A percentile compares a stretch with the other conserved stretches of the same genome.
Conservation (phyloP, 2,113 vertebrate genomes). For the Telmatochromis bifrenatus region DNA sequence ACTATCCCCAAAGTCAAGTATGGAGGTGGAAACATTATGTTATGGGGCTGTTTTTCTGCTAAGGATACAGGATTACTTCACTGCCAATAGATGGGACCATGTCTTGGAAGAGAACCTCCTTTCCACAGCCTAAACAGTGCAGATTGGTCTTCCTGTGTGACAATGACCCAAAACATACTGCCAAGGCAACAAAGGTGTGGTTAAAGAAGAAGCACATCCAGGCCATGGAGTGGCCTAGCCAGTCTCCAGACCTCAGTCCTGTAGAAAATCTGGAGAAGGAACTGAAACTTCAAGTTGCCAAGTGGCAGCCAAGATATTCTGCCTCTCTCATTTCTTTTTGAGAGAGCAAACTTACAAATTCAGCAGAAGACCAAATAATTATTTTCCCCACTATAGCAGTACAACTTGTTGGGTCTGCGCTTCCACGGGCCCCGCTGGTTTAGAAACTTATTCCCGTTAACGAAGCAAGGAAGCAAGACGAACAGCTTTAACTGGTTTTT, state of each 20-base stretch:
- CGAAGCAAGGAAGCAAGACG: neutral
- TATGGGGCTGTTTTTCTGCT: neutral
- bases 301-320: neutral
- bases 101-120: neutral
- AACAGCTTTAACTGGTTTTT: neutral
- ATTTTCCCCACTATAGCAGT: neutral
- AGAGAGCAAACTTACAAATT: neutral
- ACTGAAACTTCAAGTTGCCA: neutral
- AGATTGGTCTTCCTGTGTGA: neutral
- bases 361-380: neutral
- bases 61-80: neutral
- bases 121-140: neutral
- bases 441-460: neutral
- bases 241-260: neutral
- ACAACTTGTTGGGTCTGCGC: neutral
- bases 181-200: neutral
- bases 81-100: neutral
- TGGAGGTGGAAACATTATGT: neutral
- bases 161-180: neutral
- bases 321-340: neutral
- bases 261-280: neutral
- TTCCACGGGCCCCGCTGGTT: neutral
- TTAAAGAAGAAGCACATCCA: neutral
- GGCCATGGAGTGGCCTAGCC: neutral
- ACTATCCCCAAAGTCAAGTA: neutral